phyloP scores from a whole-genome alignment of 1,140 invertebrate genomes.

The Himalopsyche phryganea region DNA sequence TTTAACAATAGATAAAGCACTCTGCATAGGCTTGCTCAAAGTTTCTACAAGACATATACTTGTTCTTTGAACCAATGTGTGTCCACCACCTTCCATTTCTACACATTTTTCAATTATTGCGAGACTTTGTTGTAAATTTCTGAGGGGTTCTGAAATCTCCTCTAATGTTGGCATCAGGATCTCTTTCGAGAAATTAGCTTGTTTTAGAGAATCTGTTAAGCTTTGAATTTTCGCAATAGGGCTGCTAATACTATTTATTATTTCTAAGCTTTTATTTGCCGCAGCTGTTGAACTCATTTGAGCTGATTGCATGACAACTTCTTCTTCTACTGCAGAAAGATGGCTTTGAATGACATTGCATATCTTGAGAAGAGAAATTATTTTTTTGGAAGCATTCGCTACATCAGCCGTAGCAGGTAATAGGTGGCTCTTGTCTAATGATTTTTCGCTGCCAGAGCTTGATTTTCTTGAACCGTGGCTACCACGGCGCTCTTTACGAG shows the following conservation, averaged over 20 bases:
- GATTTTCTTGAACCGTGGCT: slow-evolving; percentile 49
- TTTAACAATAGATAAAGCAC: slow-evolving; percentile 49
- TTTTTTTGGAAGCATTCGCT: slow-evolving; percentile 30
- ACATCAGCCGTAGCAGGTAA: slow-evolving; percentile 37
- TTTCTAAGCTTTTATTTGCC: slow-evolving; percentile 60
- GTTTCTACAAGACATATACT: slow-evolving; percentile 60
- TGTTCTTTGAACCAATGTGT: slow-evolving; percentile 61
- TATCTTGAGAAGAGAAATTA: slow-evolving; percentile 22
- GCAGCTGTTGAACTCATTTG: slow-evolving; percentile 60
- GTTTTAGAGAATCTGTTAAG: slow-evolving; percentile 51
- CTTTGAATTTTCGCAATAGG: slow-evolving; percentile 62
- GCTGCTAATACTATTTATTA: slow-evolving; percentile 59
- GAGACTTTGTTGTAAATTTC: slow-evolving; percentile 59
- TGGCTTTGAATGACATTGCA: slow-evolving; percentile 42
- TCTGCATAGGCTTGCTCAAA: slow-evolving; percentile 52
- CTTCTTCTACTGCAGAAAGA: slow-evolving; percentile 56
- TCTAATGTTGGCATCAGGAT: slow-evolving; percentile 53
- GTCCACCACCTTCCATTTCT: slow-evolving; percentile 60
- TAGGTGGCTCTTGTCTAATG: slow-evolving; percentile 40
- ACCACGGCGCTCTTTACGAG: slow-evolving; percentile 39
- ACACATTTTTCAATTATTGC: slow-evolving; percentile 65
- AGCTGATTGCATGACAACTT: slow-evolving; percentile 58
- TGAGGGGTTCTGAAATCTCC: slow-evolving; percentile 57
- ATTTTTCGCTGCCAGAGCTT: slow-evolving; percentile 47
- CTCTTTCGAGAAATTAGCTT: slow-evolving; percentile 42